Base-by-base conservation (phyloP, 2,888 invertebrate species). In the Eupsilia transversa region DNA sequence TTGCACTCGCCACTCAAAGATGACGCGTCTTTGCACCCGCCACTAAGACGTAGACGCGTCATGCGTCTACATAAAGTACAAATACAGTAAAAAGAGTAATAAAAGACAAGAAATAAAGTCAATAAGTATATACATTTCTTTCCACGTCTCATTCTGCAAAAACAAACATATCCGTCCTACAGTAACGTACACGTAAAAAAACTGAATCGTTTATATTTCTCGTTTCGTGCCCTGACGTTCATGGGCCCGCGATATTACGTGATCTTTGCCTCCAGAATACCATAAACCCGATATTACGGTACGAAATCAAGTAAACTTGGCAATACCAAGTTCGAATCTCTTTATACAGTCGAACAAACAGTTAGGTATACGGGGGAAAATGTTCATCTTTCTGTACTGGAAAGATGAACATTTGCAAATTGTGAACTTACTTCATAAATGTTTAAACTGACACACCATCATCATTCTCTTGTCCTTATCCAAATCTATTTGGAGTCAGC, bases 271-370 rank as follows among this genome's bases (percentile, higher is more conserved):
- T 63, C 54, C 60, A 33, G 57, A 69, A 83, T 66, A 69, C 73
- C 65, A 43, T 60, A 80, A 80, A 72, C 52, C 52, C 54, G 33
- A 77, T 72, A 80, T 72, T 66, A 72, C 77, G 63, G 77, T 56
- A 64, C 43, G 41, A 59, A 77, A 82, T 81, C 66, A 73, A 82
- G 59, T 49, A 56, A 65, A 80, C 78, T 80, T 79, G 9, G 74
- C 57, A 75, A 73, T 65, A 63, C 57, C n/a, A 72, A 75, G 60
- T 75, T 73, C 9, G 27, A 41, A 46, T 57, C 57, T 71, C 49
- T 67, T 68, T 75, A 61, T 74, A 74, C 46, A 49, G 56, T 74
- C 27, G 33, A 65, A 77, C 66, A 77, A 65, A n/a, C 30, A 46
- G 17, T 3, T 14, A 5, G 2, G 20, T 56, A 43, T 23, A 14